These are phyloP conservation scores for Pituophis catenifer DNA, from an alignment of 2,113 vertebrate genomes.

Conservation along the genomic window DNA sequence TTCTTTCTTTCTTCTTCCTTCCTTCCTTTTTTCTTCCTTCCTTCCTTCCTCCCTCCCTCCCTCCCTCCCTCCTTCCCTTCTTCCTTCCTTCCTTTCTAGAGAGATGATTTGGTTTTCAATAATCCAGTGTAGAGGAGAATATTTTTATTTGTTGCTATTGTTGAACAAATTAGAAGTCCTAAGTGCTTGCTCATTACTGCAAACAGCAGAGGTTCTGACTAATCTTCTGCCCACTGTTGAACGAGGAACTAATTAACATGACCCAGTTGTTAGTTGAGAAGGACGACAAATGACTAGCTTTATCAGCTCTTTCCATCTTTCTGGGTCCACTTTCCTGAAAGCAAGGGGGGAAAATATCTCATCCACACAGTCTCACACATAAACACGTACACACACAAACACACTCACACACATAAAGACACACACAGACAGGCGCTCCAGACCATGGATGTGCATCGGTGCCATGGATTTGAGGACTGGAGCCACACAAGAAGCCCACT, in stretches of 20 bases:
- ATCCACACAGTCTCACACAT: background rate
- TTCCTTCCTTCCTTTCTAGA: background rate
- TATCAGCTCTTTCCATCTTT: background rate
- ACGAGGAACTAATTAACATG: background rate
- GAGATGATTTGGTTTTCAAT: background rate
- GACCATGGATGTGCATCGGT: no score
- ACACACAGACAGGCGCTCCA: no score
- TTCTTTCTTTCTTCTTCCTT: no score
- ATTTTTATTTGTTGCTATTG: background rate
- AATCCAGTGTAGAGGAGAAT: background rate
- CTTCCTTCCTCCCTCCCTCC: rapidly evolving
- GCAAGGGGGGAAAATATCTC: rapidly evolving
- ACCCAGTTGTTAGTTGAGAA: background rate
- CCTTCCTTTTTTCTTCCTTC: rapidly evolving
- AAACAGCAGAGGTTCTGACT: background rate
- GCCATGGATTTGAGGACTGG: no score
- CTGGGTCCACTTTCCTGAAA: background rate
- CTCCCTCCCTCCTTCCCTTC: no score
- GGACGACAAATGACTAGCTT: background rate
- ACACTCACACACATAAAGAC: background rate
- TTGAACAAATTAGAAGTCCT: background rate
- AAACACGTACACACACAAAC: background rate
- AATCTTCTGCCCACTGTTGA: background rate
- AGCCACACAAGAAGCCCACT: no score
- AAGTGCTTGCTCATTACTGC: background rate